phyloP scores from a whole-genome alignment of 1,140 invertebrate genomes.

The Drosophila bipectinata region DNA sequence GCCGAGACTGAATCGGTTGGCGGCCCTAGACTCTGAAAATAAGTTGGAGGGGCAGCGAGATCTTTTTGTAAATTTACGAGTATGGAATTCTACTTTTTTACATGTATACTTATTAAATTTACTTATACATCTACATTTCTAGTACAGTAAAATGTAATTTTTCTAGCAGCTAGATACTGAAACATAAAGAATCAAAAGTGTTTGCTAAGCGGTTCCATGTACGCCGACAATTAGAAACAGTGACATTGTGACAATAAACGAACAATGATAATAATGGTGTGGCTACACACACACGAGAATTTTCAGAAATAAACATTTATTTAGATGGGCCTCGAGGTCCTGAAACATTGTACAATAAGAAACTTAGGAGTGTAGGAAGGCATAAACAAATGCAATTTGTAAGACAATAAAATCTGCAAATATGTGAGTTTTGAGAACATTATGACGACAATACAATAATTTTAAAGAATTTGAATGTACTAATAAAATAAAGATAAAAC shows the following conservation, averaged over 20 bases:
- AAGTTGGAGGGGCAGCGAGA: conserved; percentile 11
- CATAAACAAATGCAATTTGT: conserved; percentile 45
- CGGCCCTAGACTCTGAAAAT: conserved; percentile 28
- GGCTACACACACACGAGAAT: conserved; percentile 8
- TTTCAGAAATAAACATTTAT: conserved; percentile 18
- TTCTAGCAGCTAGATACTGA: conserved; percentile 57
- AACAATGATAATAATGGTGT: conserved; percentile 33
- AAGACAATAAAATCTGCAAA: conserved; percentile 67
- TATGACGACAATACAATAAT: conserved; percentile 64
- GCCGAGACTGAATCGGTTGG: conserved; percentile 4
- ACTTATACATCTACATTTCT: conserved; percentile 70
- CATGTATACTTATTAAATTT: conserved; percentile 63
- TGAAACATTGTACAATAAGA: conserved; percentile 62
- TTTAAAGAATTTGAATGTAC: conserved; percentile 74
- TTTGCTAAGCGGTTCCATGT: conserved; percentile 44
- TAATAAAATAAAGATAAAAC: conserved; percentile 48
- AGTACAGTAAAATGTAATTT: conserved; percentile 67
- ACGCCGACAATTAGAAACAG: conserved; percentile 68
- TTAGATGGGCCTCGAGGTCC: conserved; percentile 31
- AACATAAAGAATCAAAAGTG: conserved; percentile 7
- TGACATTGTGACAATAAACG: conserved; percentile 70
- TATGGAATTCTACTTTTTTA: conserved; percentile 76
- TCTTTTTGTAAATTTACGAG: conserved; percentile 66
- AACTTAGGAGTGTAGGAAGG: conserved; percentile 33
- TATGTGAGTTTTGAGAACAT: conserved; percentile 50